Percentiles rank a stretch among this genome's conserved stretches.
These are phyloP conservation scores for Hydrophis major DNA, from an alignment of 2,797 vertebrate species.

Conservation along the genomic window DNA sequence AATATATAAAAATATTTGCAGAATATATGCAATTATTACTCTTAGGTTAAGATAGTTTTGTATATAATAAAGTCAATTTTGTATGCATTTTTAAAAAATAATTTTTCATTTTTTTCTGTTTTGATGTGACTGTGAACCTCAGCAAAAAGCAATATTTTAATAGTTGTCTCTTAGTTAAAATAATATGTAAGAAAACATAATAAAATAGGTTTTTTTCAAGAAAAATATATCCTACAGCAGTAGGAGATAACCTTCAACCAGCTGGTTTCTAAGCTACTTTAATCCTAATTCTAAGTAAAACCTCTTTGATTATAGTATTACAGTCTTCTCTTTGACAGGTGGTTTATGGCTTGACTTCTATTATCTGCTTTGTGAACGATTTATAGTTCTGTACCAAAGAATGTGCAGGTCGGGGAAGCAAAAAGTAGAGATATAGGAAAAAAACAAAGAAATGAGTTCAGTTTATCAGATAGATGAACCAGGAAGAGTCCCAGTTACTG, in stretches of 20 bases:
- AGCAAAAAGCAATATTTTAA: not conserved
- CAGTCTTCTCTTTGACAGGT: conserved; percentile 48
- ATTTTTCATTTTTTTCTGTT: not conserved
- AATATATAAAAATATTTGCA: not conserved
- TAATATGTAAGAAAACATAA: conserved; percentile 9
- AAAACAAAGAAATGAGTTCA: conserved; percentile 32
- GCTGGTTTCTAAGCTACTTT: conserved; percentile 59
- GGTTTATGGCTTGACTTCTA: conserved; percentile 45
- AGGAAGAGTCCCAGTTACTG: not conserved
- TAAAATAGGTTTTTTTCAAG: conserved; percentile 5
- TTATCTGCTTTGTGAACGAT: conserved; percentile 22
- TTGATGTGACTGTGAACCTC: not conserved
- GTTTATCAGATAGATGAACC: conserved; percentile 13
- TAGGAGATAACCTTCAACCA: conserved; percentile 48
- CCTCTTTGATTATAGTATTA: conserved; percentile 54
- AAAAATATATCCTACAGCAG: conserved; percentile 1
- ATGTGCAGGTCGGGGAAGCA: not conserved
- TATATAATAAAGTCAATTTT: not conserved
- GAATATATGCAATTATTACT: not conserved
- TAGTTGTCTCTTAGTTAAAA: conserved; percentile 25
- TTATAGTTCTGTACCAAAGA: conserved; percentile 25
- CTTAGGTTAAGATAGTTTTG: not conserved
- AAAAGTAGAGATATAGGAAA: conserved; percentile 24
- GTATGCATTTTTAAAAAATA: not conserved
- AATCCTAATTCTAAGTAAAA: conserved; percentile 53